A percentile compares a stretch with the other conserved stretches of the same genome.
Evolutionary conservation across 2,113 vertebrate genomes (phyloP).

Genomic region (Periophthalmodon schlosseri): DNA sequence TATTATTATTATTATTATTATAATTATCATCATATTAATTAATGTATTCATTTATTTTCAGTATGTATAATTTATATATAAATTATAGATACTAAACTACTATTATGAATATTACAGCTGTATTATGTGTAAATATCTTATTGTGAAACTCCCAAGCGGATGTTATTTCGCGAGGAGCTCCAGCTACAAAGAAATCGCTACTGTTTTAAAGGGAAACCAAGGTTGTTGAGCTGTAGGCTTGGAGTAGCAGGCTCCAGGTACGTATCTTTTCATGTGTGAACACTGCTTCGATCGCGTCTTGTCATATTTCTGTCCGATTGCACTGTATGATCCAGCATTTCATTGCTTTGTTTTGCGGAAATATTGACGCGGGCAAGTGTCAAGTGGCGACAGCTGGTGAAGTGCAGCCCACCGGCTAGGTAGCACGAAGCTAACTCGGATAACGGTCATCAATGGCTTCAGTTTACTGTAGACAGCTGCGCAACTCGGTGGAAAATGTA

Average conservation of each 20-base stretch:
- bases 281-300: rapidly evolving
- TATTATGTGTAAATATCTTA: conserved; percentile 22
- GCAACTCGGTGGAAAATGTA: neutral
- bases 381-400: conserved; percentile 47
- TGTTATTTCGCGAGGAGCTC: neutral
- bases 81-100: too few relatives aligned
- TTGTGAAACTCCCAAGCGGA: conserved; percentile 55
- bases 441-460: conserved; percentile 33
- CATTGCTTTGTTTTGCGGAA: conserved; percentile 29
- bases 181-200: conserved; percentile 43
- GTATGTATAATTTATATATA: too few relatives aligned
- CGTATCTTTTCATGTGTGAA: conserved; percentile 9
- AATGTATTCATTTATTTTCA: too few relatives aligned
- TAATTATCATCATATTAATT: too few relatives aligned
- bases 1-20: too few relatives aligned
- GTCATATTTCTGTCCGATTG: neutral
- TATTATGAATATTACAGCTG: too few relatives aligned
- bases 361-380: conserved; percentile 38
- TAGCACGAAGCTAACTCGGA: conserved; percentile 46
- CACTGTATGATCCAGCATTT: neutral
- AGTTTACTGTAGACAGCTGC: conserved; percentile 9
- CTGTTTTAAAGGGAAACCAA: conserved; percentile 75
- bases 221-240: conserved; percentile 69
- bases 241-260: conserved; percentile 59
- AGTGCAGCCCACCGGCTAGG: conserved; percentile 57